These are phyloP conservation scores for Agonopterix subpropinquella DNA, from an alignment of 2,888 invertebrate species.

Conservation along the genomic window DNA sequence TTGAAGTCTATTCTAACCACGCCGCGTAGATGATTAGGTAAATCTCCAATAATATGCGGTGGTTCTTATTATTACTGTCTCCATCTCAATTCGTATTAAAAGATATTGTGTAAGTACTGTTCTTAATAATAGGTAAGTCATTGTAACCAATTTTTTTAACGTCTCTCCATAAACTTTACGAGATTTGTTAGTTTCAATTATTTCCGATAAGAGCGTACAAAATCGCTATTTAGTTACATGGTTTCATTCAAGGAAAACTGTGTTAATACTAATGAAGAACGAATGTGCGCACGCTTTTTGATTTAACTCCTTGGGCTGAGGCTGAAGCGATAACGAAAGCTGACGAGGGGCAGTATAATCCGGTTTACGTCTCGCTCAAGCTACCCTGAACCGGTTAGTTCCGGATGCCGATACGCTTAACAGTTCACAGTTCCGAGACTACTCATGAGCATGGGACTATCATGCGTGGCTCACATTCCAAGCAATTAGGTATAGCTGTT, in stretches of 20 bases:
- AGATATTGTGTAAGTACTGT: no score
- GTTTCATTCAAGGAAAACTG: not conserved
- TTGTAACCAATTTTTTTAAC: no score
- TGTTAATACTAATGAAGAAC: constrained; percentile 4
- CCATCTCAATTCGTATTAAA: no score
- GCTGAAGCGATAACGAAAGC: constrained; percentile 29
- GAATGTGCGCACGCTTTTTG: constrained; percentile 7
- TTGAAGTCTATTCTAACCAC: no score
- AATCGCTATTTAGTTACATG: not conserved
- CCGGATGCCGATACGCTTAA: constrained; percentile 30
- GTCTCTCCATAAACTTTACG: no score
- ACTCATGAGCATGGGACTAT: constrained; percentile 26
- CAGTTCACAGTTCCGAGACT: constrained; percentile 18
- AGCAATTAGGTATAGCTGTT: constrained; percentile 45
- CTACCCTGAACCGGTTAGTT: constrained; percentile 51
- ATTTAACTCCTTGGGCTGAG: constrained; percentile 11
- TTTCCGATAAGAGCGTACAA: not conserved
- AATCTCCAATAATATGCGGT: no score
- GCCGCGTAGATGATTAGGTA: no score
- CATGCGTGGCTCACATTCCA: constrained; percentile 47
- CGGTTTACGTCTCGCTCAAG: constrained; percentile 38
- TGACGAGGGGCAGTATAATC: constrained; percentile 40
- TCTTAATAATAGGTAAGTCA: no score
- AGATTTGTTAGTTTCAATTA: not conserved
- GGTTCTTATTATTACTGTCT: no score